Conservation (phyloP, 2,113 vertebrate genomes). For the Apteryx mantelli region DNA sequence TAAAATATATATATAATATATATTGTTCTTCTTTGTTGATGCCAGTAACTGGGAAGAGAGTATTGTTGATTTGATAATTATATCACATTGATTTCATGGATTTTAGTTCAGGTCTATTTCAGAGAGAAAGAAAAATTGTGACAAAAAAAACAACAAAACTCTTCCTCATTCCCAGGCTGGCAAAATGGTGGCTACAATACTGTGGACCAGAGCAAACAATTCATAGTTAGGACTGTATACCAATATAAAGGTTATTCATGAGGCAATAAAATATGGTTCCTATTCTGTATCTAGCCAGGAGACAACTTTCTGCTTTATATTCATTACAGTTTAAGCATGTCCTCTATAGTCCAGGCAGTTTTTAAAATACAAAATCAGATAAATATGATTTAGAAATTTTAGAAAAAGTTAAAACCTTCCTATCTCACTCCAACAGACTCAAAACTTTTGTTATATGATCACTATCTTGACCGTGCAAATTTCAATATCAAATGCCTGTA, state of each 20-base stretch:
- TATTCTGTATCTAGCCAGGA: background rate
- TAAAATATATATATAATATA: background rate
- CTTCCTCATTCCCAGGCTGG: background rate
- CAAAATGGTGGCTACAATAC: background rate
- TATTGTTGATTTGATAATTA: background rate
- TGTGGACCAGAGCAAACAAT: background rate
- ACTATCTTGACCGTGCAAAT: background rate
- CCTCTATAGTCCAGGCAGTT: background rate
- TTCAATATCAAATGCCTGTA: background rate
- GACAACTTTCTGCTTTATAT: background rate
- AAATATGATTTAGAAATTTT: background rate
- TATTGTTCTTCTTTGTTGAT: background rate
- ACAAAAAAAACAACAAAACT: background rate
- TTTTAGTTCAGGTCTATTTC: background rate
- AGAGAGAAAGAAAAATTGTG: background rate
- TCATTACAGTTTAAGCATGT: background rate
- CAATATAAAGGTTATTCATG: background rate
- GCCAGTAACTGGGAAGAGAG: background rate
- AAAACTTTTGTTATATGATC: background rate
- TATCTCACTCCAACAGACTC: background rate
- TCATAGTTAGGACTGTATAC: background rate
- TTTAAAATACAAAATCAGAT: background rate
- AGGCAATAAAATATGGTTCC: background rate
- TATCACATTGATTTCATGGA: background rate
- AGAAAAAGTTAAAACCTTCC: background rate